Conservation (phyloP, 2,797 vertebrate genomes). For the Enteromius trimaculatus region DNA sequence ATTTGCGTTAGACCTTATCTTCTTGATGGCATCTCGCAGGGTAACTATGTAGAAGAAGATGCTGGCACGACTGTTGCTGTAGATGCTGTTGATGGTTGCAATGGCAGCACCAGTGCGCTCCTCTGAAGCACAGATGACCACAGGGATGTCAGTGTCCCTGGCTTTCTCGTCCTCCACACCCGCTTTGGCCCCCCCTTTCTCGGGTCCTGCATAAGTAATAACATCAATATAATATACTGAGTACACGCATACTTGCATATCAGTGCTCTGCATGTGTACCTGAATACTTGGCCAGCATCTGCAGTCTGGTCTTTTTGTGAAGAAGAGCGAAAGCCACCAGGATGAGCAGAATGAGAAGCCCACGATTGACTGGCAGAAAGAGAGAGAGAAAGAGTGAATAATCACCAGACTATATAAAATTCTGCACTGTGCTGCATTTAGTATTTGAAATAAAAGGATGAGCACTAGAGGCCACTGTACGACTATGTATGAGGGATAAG, state of each 20-base stretch:
- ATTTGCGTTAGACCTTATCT: slow-evolving; percentile 68
- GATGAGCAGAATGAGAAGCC: slow-evolving; percentile 86
- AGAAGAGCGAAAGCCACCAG: slow-evolving; percentile 85
- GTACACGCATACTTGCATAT: not conserved
- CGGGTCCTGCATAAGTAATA: slow-evolving; percentile 55
- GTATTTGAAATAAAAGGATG: not conserved
- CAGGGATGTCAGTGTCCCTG: slow-evolving; percentile 80
- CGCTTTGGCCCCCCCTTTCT: slow-evolving; percentile 25
- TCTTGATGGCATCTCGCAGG: slow-evolving; percentile 82
- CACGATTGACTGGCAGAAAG: slow-evolving; percentile 84
- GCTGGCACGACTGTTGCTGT: slow-evolving; percentile 86
- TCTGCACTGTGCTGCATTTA: not conserved
- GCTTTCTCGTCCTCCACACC: not conserved
- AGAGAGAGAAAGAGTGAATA: not conserved
- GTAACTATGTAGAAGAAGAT: slow-evolving; percentile 93
- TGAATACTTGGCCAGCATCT: slow-evolving; percentile 66
- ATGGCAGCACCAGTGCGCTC: slow-evolving; percentile 89
- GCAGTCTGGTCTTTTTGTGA: slow-evolving; percentile 80
- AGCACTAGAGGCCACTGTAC: slow-evolving; percentile 32
- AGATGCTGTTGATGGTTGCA: slow-evolving; percentile 91
- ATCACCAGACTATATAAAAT: not conserved
- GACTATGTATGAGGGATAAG: not conserved
- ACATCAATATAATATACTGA: not conserved
- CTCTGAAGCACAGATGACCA: slow-evolving; percentile 88
- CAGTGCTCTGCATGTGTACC: slow-evolving; percentile 67